phyloP scores from a whole-genome alignment of 2,797 vertebrate genomes.

The Vultur gryphus region DNA sequence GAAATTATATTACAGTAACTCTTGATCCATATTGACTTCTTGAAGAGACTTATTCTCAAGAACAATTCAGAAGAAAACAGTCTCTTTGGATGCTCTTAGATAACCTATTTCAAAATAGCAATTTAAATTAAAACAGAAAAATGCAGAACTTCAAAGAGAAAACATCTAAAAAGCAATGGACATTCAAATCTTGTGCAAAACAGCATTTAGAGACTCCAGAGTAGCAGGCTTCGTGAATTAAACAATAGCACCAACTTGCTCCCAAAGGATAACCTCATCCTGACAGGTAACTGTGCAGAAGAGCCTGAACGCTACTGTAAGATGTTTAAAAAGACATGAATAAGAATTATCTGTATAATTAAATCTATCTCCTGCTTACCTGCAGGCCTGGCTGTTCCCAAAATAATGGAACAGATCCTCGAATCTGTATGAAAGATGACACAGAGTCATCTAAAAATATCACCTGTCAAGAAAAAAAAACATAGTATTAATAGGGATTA shows the following conservation, averaged over 20 bases:
- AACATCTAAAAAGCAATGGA: not conserved
- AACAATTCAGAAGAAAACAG: not conserved
- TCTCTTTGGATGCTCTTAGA: not conserved
- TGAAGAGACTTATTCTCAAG: not conserved
- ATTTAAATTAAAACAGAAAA: not conserved
- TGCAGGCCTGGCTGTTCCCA: conserved; percentile 99
- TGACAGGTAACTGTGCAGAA: not conserved
- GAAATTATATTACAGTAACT: not conserved
- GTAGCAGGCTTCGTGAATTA: not conserved
- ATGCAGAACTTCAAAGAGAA: not conserved
- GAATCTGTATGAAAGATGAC: conserved; percentile 96
- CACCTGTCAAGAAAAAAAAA: conserved; percentile 74
- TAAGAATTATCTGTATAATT: not conserved
- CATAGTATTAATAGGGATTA: not conserved
- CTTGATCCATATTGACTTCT: not conserved
- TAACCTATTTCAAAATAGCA: not conserved
- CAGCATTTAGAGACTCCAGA: not conserved
- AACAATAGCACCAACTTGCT: not conserved
- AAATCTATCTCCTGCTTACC: conserved; percentile 70
- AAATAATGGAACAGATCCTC: conserved; percentile 95
- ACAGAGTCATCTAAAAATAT: conserved; percentile 94
- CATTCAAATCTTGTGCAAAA: not conserved
- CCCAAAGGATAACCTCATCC: not conserved
- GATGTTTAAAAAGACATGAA: not conserved
- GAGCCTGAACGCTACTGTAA: not conserved